phyloP scores from a whole-genome alignment of 2,113 vertebrate species.

The Semnopithecus entellus region DNA sequence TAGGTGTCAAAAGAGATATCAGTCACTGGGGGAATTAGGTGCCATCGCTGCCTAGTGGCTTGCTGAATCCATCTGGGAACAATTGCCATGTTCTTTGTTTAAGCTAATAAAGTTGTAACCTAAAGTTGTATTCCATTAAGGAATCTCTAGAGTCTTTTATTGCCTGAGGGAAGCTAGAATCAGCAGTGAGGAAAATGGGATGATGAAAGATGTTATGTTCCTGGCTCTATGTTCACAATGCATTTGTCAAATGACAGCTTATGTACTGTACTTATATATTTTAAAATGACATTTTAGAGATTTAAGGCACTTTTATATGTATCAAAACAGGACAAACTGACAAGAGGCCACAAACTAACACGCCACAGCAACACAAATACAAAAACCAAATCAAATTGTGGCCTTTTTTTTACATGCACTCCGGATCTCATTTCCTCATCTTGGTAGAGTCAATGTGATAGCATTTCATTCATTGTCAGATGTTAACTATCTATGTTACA shows the following conservation, averaged over 20 bases:
- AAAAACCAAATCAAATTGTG: background rate
- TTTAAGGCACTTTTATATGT: constrained; percentile 33
- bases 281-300: constrained; percentile 58
- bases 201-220: constrained; percentile 21
- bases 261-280: constrained; percentile 1
- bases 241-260: constrained; percentile 45
- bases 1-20: constrained; percentile 30
- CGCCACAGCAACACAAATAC: background rate
- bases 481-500: background rate
- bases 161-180: constrained; percentile 22
- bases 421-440: background rate
- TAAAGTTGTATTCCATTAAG: constrained; percentile 15
- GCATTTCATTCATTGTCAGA: background rate
- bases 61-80: constrained; percentile 23
- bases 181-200: constrained; percentile 43
- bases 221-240: background rate
- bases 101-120: constrained; percentile 49
- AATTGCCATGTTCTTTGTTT: constrained; percentile 32
- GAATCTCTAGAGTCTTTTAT: constrained; percentile 48
- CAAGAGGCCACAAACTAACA: constrained; percentile 2
- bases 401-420: background rate
- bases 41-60: background rate
- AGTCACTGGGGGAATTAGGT: background rate
- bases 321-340: constrained; percentile 44
- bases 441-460: background rate